A percentile compares a stretch with the other conserved stretches of the same genome.
These are phyloP conservation scores for Mellilla xanthometata DNA, from an alignment of 2,888 invertebrate species.

Conservation along the genomic window DNA sequence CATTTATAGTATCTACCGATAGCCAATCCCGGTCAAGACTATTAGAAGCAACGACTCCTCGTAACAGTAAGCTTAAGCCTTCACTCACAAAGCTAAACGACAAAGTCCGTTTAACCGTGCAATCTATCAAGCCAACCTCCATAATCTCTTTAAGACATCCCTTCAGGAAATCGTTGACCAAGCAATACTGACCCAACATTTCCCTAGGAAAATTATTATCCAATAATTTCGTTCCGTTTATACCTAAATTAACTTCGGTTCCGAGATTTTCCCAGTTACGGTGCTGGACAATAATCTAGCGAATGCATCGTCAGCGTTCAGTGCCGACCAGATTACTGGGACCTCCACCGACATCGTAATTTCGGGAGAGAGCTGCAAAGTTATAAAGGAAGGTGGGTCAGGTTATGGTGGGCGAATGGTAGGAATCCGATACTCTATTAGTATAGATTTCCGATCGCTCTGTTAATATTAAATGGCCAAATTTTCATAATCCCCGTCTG, in stretches of 20 bases:
- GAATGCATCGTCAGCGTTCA: constrained; percentile 57
- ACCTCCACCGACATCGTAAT: constrained; percentile 22
- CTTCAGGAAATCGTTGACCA: too few species aligned
- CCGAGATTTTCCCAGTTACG: constrained; percentile 52
- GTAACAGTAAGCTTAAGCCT: constrained; percentile 13
- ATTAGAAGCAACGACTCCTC: constrained; percentile 11
- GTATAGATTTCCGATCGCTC: constrained; percentile 55
- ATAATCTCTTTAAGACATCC: constrained; percentile 27
- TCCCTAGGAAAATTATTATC: constrained; percentile 33
- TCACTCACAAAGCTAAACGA: constrained; percentile 17
- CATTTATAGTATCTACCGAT: neutral
- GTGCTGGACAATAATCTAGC: constrained; percentile 55
- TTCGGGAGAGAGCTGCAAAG: constrained; percentile 1
- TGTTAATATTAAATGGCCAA: constrained; percentile 48
- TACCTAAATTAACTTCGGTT: constrained; percentile 56
- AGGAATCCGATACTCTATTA: constrained; percentile 53
- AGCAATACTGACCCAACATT: constrained; percentile 14
- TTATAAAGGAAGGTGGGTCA: constrained; percentile 27
- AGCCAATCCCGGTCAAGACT: constrained; percentile 2
- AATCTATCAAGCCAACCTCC: constrained; percentile 21
- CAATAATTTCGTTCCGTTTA: constrained; percentile 42
- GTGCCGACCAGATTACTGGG: constrained; percentile 33
- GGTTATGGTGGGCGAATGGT: constrained; percentile 32
- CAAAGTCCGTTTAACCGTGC: constrained; percentile 15
- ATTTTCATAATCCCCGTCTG: constrained; percentile 36